Evolutionary conservation across 2,113 vertebrate genomes (phyloP), one percentile per base, ranked within the genome.

Genomic region (Zosterops borbonicus): DNA sequence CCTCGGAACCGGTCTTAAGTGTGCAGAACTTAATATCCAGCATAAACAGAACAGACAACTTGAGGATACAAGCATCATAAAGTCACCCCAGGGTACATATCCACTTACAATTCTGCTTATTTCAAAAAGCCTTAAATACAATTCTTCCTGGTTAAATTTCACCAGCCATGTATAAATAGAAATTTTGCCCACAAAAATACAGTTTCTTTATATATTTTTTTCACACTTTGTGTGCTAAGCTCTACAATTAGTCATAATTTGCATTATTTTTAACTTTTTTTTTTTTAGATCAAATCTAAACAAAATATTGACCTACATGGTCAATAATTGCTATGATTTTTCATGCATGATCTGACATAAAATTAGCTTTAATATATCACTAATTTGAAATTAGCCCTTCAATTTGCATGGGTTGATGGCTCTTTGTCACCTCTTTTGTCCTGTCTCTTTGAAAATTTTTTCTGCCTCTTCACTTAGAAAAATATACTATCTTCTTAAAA

Each of bases 121-220:
- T 92, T 95, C 70, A 83, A 67, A 91, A 95, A 91, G 13, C 10
- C 17, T 92, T 62, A 89, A 82, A 75, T 60, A 37, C 9, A 91
- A 58, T 60, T 91, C 25, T 87, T 87, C 28, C 49, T 58, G 39
- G 29, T 86, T 87, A 90, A 94, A 49, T 75, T 19, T 4, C 37
- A 60, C 59, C 20, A 76, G 35, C 8, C 3, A 1, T 37, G 3
- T 68, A 37, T 82, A 91, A 92, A 84, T 46, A 83, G 42, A 44
- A 64, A 73, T 75, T 82, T 82, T 14, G 71, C 18, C 37, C 58
- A 62, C 0, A 2, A 35, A 93, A 56, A 3, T 46, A 58, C 14
- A 46, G 8, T 9, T 92, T 67, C 44, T 70, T 63, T 60, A 49
- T 37, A 33, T 4, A 9, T 62, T 89, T 89, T 89, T 89, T 44